Percentiles rank a stretch among this genome's conserved stretches.
Evolutionary conservation across 2,888 invertebrate genomes (phyloP).

Genomic region (Nezara viridula): DNA sequence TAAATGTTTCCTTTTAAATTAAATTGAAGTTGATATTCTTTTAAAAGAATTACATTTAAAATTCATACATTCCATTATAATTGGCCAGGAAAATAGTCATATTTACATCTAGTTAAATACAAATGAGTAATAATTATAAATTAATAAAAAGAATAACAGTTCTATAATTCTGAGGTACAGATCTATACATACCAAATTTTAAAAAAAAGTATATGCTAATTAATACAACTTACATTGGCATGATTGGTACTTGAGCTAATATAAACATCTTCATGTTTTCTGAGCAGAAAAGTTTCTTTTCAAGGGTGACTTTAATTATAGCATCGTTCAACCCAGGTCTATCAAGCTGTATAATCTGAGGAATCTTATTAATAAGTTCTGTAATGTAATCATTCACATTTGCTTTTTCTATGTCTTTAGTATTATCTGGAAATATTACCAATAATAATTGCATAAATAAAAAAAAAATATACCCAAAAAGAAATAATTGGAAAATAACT

Average conservation of each 20-base stretch:
- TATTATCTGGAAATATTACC: slow-evolving; percentile 33
- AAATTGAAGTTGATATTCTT: too few relatives aligned
- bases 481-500: not conserved
- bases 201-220: not conserved
- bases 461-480: not conserved
- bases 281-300: slow-evolving; percentile 41
- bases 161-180: too few relatives aligned
- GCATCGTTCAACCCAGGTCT: slow-evolving; percentile 19
- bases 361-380: slow-evolving; percentile 33
- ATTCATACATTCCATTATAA: too few relatives aligned
- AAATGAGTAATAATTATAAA: too few relatives aligned
- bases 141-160: too few relatives aligned
- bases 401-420: slow-evolving; percentile 30
- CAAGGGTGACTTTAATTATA: slow-evolving; percentile 34
- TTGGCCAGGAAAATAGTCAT: too few relatives aligned
- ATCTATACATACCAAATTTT: not conserved
- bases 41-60: too few relatives aligned
- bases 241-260: slow-evolving; percentile 6
- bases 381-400: not conserved
- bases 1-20: too few relatives aligned
- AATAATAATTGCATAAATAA: not conserved
- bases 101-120: too few relatives aligned
- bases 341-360: not conserved
- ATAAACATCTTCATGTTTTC: slow-evolving; percentile 43
- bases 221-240: slow-evolving; percentile 48